These are phyloP conservation scores for Sturnus vulgaris DNA, from an alignment of 2,113 vertebrate species.

Conservation along the genomic window DNA sequence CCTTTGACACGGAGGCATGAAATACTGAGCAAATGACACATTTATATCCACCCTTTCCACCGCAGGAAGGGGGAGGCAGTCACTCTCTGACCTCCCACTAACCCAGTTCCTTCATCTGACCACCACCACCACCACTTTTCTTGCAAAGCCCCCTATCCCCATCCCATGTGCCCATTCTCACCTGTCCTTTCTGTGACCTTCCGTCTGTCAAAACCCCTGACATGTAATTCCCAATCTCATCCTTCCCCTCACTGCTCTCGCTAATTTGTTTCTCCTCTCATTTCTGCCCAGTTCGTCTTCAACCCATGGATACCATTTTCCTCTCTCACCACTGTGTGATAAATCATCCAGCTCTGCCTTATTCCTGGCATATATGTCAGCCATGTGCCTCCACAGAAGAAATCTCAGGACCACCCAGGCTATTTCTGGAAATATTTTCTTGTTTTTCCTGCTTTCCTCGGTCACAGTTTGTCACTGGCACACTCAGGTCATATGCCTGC, in stretches of 20 bases:
- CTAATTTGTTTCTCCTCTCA: neutral
- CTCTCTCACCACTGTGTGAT: neutral
- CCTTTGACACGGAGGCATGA: neutral
- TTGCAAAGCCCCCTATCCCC: neutral
- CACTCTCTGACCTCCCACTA: neutral
- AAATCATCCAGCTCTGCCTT: neutral
- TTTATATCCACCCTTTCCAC: neutral
- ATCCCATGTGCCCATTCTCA: neutral
- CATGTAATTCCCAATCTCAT: neutral
- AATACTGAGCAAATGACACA: slow-evolving; percentile 1
- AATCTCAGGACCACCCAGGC: neutral
- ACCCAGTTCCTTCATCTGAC: neutral
- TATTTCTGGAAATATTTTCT: neutral
- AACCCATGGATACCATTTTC: neutral
- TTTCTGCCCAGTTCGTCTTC: neutral
- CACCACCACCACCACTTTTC: neutral
- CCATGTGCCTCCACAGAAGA: neutral
- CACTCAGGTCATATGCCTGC: neutral
- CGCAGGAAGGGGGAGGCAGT: neutral
- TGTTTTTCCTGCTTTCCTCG: neutral
- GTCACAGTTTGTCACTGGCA: neutral
- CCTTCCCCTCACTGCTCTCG: neutral
- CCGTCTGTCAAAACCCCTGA: neutral
- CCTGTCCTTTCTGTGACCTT: slow-evolving; percentile 29
- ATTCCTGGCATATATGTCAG: neutral